A percentile compares a stretch with the other conserved stretches of the same genome.
These are phyloP conservation scores for Dynastes maya DNA, from an alignment of 2,888 invertebrate genomes.

Conservation along the genomic window DNA sequence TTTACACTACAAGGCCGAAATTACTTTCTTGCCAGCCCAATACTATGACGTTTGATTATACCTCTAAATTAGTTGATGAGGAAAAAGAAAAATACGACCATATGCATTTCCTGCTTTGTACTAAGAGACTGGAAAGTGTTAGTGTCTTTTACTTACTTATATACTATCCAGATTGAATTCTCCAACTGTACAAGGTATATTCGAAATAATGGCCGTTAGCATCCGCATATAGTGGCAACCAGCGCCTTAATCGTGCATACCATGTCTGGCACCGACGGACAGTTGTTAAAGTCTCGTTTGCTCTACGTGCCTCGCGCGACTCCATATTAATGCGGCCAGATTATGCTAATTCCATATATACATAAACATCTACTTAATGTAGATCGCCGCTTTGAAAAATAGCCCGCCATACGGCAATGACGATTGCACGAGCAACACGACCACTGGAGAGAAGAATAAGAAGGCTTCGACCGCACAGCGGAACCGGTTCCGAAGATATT, in stretches of 20 bases:
- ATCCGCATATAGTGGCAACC: background rate
- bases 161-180: no score
- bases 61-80: no score
- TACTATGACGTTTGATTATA: no score
- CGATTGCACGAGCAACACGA: slow-evolving; percentile 28
- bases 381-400: slow-evolving; percentile 63
- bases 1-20: no score
- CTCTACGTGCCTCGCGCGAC: slow-evolving; percentile 60
- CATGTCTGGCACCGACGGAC: slow-evolving; percentile 57
- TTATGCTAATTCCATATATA: slow-evolving; percentile 69
- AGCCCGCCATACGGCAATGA: slow-evolving; percentile 47
- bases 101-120: no score
- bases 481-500: slow-evolving; percentile 44
- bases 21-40: no score
- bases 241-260: slow-evolving; percentile 30
- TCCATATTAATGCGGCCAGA: slow-evolving; percentile 67
- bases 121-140: no score
- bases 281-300: slow-evolving; percentile 64
- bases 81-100: no score
- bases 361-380: slow-evolving; percentile 69
- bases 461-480: slow-evolving; percentile 24
- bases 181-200: no score
- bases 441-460: background rate
- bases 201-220: no score
- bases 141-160: no score